These are phyloP conservation scores for Drosophila tripunctata DNA, from an alignment of 2,888 invertebrate genomes.

Conservation along the genomic window DNA sequence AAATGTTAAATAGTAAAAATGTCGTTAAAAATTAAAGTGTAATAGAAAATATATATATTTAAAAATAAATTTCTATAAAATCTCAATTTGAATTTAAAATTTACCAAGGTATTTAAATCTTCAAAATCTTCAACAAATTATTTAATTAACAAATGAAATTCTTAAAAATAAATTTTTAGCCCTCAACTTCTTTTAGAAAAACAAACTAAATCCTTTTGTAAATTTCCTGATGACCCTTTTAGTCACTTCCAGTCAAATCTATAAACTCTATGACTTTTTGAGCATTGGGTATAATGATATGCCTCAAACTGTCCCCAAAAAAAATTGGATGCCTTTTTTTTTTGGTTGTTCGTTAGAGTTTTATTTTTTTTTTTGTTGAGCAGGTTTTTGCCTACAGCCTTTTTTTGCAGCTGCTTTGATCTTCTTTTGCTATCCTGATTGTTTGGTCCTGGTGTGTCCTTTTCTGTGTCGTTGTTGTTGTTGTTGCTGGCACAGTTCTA, in stretches of 20 bases:
- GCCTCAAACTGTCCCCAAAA: slow-evolving; percentile 22
- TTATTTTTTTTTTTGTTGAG: slow-evolving; percentile 1
- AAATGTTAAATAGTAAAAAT: no score
- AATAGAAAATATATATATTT: no score
- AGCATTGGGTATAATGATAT: slow-evolving; percentile 22
- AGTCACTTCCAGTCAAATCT: background rate
- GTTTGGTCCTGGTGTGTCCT: slow-evolving; percentile 20
- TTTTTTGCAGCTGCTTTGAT: slow-evolving; percentile 59
- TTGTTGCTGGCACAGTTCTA: background rate
- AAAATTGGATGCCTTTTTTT: slow-evolving; percentile 16
- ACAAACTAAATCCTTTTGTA: background rate
- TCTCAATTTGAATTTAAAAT: no score
- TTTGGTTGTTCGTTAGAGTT: slow-evolving; percentile 18
- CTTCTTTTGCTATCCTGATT: slow-evolving; percentile 40
- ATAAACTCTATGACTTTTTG: slow-evolving; percentile 11
- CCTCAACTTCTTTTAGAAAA: background rate
- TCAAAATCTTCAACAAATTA: no score
- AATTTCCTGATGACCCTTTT: no score
- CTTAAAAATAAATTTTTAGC: no score
- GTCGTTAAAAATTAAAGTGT: no score
- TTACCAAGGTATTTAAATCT: no score
- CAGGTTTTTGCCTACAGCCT: slow-evolving; percentile 42
- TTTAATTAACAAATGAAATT: no score
- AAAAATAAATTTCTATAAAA: no score
- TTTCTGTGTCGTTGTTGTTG: slow-evolving; percentile 13